Evolutionary conservation across 2,797 vertebrate species (phyloP).

Genomic region (Mormyrus proboscirostris): DNA sequence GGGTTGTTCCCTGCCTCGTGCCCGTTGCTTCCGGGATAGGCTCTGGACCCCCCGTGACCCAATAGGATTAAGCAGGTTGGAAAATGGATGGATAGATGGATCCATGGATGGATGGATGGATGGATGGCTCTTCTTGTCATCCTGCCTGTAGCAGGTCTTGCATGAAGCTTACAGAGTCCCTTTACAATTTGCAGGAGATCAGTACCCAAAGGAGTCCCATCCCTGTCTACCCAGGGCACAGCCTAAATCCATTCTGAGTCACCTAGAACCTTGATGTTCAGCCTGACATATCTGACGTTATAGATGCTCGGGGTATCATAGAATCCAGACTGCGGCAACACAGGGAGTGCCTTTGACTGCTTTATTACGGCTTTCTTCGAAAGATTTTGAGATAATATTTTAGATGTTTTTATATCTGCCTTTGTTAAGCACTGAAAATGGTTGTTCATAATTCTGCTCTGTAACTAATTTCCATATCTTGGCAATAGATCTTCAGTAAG

Average conservation of each 20-base stretch:
- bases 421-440: neutral
- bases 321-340: neutral
- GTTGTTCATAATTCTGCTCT: neutral
- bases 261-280: neutral
- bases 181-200: conserved; percentile 14
- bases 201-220: conserved; percentile 10
- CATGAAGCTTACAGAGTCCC: neutral
- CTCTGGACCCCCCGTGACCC: too few species aligned
- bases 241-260: neutral
- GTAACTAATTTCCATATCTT: neutral
- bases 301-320: neutral
- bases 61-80: too few species aligned
- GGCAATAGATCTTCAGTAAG: neutral
- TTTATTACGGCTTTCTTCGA: neutral
- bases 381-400: neutral
- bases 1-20: too few species aligned
- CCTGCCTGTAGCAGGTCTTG: neutral
- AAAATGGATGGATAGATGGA: too few species aligned
- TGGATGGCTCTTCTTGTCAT: neutral
- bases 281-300: neutral
- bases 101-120: too few species aligned
- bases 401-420: neutral
- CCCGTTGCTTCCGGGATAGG: too few species aligned
- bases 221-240: neutral
- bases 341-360: neutral